Conservation (phyloP, 2,113 vertebrate species). For the Acrocephalus kingi region DNA sequence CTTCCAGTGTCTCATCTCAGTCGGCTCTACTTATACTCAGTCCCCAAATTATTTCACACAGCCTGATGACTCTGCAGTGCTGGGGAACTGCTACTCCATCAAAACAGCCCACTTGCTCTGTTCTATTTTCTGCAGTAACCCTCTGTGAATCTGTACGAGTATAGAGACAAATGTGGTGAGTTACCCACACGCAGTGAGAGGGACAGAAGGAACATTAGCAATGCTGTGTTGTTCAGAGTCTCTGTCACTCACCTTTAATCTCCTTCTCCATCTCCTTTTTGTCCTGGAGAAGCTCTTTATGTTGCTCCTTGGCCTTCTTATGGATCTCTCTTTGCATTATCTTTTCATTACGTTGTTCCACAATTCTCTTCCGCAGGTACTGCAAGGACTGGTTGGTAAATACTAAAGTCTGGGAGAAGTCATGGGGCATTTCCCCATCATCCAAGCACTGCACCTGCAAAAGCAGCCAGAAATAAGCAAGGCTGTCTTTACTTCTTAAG, state of each 20-base stretch:
- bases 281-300: conserved; percentile 78
- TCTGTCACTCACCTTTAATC: conserved; percentile 76
- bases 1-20: neutral
- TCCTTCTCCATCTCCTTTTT: conserved; percentile 76
- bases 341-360: conserved; percentile 81
- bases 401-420: conserved; percentile 81
- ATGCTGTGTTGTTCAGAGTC: neutral
- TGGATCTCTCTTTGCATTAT: conserved; percentile 75
- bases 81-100: neutral
- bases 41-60: neutral
- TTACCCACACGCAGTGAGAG: neutral
- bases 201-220: neutral
- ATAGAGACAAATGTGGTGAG: neutral
- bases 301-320: conserved; percentile 75
- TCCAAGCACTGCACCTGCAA: conserved; percentile 82
- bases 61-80: neutral
- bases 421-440: conserved; percentile 70
- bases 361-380: conserved; percentile 77
- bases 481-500: neutral
- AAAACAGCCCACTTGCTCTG: neutral
- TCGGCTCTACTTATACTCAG: neutral
- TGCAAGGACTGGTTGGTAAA: conserved; percentile 77
- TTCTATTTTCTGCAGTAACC: neutral
- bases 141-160: neutral
- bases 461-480: conserved; percentile 7